phyloP scores from a whole-genome alignment of 2,888 invertebrate genomes.

The Idaea biselata region DNA sequence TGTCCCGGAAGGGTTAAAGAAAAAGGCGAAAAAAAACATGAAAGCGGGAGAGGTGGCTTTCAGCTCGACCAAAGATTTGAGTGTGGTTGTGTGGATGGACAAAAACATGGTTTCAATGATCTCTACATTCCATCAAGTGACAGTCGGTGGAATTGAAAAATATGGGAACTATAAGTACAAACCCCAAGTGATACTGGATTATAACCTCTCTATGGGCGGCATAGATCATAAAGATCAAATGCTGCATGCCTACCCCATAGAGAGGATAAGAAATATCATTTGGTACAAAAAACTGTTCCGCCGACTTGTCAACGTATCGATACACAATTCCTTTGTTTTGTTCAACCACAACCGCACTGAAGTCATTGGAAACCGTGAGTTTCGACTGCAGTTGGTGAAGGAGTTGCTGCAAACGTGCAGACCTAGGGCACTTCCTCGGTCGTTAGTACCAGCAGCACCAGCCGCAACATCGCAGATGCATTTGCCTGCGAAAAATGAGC shows the following conservation, averaged over 20 bases:
- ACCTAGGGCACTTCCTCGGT: constrained; percentile 2
- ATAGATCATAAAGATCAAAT: no score
- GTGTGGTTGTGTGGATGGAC: constrained; percentile 26
- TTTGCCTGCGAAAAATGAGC: constrained; percentile 5
- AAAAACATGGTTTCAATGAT: constrained; percentile 9
- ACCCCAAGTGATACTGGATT: no score
- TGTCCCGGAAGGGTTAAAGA: constrained; percentile 25
- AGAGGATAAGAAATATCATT: not conserved
- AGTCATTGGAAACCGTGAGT: no score
- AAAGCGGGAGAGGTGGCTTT: constrained; percentile 23
- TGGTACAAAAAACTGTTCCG: not conserved
- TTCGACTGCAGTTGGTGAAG: constrained; percentile 8
- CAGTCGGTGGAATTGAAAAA: constrained; percentile 2
- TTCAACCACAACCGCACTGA: constrained; percentile 7
- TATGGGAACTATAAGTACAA: not conserved
- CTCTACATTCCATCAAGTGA: constrained; percentile 1
- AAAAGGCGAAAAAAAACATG: constrained; percentile 17
- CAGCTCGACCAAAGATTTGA: constrained; percentile 25
- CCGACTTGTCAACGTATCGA: not conserved
- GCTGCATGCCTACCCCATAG: no score
- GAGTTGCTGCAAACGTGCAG: constrained; percentile 7
- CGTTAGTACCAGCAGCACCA: constrained; percentile 2
- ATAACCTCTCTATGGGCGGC: no score
- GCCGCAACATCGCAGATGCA: constrained; percentile 1
- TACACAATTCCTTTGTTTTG: constrained; percentile 5